Evolutionary conservation across 2,888 invertebrate genomes (phyloP), one percentile per base, ranked within the genome.

Genomic region (Amphiduros pacificus): DNA sequence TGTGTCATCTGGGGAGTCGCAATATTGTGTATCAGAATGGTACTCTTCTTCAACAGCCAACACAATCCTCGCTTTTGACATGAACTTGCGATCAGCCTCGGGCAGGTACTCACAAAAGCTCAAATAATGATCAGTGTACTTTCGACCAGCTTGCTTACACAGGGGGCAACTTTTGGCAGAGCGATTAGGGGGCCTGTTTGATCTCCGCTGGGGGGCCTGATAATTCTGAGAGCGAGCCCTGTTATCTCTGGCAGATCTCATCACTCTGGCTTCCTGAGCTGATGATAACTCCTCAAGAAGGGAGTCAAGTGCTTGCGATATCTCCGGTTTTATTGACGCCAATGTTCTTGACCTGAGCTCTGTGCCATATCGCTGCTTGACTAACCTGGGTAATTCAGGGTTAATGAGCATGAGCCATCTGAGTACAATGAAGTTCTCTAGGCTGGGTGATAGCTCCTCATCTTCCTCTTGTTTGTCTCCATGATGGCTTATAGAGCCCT

Each of bases 321-420:
- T 70, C 60, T 69, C 62, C 1, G 67, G 67, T 61, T 68, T 71
- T 2, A 70, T 52, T 11, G 68, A 68, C 11, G 67, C 67, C 14
- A 71, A 59, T 14, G 71, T 70, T 20, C 61, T 51, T 0, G 68
- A 61, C 5, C 68, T 31, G 14, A 70, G 55, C 20, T 69, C 68
- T 9, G 71, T 66, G 1, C 67, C 70, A 44, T 67, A 68, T 2
- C 64, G 36, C 56, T 72, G 69, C 49, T 72, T 71, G 0, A 71
- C 58, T 6, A 68, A 52, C 17, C 22, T 28, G 0, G 66, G 68
- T 11, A 71, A 41, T 11, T 63, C 57, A 14, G 28, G 44, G 22
- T 62, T 55, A 2, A 72, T 57, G 0, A 66, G 56, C 4, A 61
- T 11, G 5, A 71, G 50, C 67, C 69, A 70, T 0, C 60, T 72